These are phyloP conservation scores for Plebejus anna DNA, from an alignment of 2,888 invertebrate genomes.

Conservation along the genomic window DNA sequence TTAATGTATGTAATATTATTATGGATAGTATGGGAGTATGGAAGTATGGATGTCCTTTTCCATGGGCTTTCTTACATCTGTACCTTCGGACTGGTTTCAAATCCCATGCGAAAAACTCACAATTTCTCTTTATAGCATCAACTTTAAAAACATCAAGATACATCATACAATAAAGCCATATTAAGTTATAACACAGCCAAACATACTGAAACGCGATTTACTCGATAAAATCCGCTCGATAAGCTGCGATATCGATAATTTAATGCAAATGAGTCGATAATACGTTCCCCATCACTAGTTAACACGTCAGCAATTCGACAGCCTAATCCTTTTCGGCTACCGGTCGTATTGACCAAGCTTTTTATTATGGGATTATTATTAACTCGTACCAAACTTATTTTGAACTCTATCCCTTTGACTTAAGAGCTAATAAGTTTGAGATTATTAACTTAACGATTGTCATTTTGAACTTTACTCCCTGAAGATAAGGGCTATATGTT, in stretches of 20 bases:
- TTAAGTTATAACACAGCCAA: neutral
- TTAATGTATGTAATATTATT: too few species aligned
- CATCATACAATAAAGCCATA: neutral
- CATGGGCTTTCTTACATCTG: too few species aligned
- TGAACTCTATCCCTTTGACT: slow-evolving; percentile 32
- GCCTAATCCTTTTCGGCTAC: slow-evolving; percentile 71
- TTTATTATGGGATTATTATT: slow-evolving; percentile 59
- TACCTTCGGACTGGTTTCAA: too few species aligned
- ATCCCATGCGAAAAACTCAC: too few species aligned
- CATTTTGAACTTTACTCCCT: neutral
- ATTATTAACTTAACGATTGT: slow-evolving; percentile 5
- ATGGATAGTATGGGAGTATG: too few species aligned
- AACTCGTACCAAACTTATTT: slow-evolving; percentile 33
- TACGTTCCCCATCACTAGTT: slow-evolving; percentile 42
- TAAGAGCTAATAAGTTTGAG: slow-evolving; percentile 35
- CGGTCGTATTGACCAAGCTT: slow-evolving; percentile 58
- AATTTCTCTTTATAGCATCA: too few species aligned
- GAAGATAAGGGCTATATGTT: neutral
- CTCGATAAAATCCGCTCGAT: slow-evolving; percentile 27
- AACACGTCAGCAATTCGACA: slow-evolving; percentile 59
- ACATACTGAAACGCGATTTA: neutral
- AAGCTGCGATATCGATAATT: slow-evolving; percentile 32
- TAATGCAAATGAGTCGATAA: slow-evolving; percentile 10
- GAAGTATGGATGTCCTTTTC: too few species aligned
- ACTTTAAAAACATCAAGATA: too few species aligned